Evolutionary conservation across 2,113 vertebrate genomes (phyloP), one percentile per base, ranked within the genome.

Genomic region (Caranx melampygus): DNA sequence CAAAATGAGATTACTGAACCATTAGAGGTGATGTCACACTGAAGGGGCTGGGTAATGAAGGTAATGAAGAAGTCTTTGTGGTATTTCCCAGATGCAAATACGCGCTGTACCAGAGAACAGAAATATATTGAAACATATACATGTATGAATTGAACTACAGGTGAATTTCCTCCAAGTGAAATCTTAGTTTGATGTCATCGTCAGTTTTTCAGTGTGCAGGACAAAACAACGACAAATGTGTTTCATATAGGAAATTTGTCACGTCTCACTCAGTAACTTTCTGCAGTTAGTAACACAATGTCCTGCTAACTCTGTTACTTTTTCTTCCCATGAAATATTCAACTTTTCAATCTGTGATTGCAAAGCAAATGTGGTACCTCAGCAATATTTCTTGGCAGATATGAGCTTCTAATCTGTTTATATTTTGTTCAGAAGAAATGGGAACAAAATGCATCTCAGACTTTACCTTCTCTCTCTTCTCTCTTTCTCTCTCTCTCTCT

Each of bases 11-110:
- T 91, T 89, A 89, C 45, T 55, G 71, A 64, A 67, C 78, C 73
- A 84, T 79, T 78, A 79, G 54, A 75, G 80, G 83, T 88, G 90
- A 90, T 70, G 82, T 92, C 91, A 88, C 55, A 20, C 63, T 59
- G 66, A 58, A 64, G 42, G 58, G 55, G 42, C 54, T 5, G 21
- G 13, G n/a, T n/a, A n/a, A n/a, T 66, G 63, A 40, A 72, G 78
- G 81, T 75, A 72, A 72, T 64, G 16, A 82, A 78, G 66, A 66
- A 74, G 60, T 75, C 72, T 9, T 70, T 70, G 42, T 26, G n/a
- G 13, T 57, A 0, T 6, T 57, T 73, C 40, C 13, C 8, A 21
- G 35, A 62, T 42, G 49, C 6, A 55, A 8, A 69, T 35, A 26
- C 20, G 33, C 10, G 6, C 18, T 7, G n/a, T 52, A 44, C 10